phyloP scores from a whole-genome alignment of 2,888 invertebrate species.

The Lissocephala sabroskyi region DNA sequence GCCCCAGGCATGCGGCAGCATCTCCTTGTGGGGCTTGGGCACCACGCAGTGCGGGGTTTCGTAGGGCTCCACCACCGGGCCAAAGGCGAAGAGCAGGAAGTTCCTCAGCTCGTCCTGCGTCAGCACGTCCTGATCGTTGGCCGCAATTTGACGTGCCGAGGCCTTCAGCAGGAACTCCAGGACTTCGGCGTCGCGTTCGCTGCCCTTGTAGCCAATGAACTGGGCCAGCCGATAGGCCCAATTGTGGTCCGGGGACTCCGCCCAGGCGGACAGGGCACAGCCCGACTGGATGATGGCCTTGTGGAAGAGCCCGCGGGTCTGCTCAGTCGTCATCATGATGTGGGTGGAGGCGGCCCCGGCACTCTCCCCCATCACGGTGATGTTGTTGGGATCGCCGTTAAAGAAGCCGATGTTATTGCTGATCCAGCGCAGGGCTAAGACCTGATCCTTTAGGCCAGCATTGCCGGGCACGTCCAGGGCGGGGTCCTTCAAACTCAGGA shows the following conservation, averaged over 20 bases:
- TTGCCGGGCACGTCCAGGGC: constrained; percentile 74
- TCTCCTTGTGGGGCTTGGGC: constrained; percentile 48
- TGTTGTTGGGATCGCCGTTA: constrained; percentile 74
- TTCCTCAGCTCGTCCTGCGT: constrained; percentile 53
- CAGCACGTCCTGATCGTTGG: constrained; percentile 47
- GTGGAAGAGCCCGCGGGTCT: constrained; percentile 71
- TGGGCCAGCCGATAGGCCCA: constrained; percentile 65
- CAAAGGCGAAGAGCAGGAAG: constrained; percentile 54
- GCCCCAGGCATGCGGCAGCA: constrained; percentile 63
- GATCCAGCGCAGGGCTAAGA: constrained; percentile 74
- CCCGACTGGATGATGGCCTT: constrained; percentile 71
- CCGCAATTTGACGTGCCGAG: constrained; percentile 34
- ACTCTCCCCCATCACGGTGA: constrained; percentile 75
- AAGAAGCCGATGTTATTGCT: constrained; percentile 73
- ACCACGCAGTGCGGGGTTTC: constrained; percentile 56
- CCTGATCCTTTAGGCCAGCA: constrained; percentile 74
- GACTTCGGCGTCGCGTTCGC: constrained; percentile 61
- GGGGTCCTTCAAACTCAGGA: constrained; percentile 73
- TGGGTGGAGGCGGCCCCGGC: constrained; percentile 73
- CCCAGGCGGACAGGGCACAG: constrained; percentile 63
- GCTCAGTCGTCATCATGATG: constrained; percentile 72
- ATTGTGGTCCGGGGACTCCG: constrained; percentile 43
- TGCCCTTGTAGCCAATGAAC: constrained; percentile 66
- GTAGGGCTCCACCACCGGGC: constrained; percentile 68
- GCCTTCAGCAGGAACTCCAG: constrained; percentile 38